These are phyloP conservation scores for Syngnathoides biaculeatus DNA, from an alignment of 2,113 vertebrate species.

Conservation along the genomic window DNA sequence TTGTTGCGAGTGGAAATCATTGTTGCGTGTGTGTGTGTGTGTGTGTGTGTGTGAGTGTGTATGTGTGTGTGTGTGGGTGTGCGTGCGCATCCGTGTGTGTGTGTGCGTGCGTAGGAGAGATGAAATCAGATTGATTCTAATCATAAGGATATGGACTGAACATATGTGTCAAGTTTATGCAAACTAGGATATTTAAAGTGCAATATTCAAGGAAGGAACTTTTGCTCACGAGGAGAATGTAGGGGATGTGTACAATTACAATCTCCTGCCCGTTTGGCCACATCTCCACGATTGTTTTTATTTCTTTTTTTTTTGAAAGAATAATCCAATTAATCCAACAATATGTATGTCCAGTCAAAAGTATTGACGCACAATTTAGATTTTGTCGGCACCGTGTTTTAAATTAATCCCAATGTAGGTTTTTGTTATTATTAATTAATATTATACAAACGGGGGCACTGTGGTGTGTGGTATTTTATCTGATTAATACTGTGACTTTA, in stretches of 20 bases:
- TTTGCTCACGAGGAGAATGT: too few species aligned
- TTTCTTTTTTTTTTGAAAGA: too few species aligned
- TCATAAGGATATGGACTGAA: too few species aligned
- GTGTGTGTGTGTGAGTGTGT: not conserved
- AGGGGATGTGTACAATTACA: too few species aligned
- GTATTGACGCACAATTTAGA: not conserved
- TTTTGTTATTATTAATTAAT: not conserved
- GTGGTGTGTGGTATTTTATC: not conserved
- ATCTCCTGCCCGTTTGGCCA: too few species aligned
- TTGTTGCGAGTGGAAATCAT: not conserved
- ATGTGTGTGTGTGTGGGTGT: not conserved
- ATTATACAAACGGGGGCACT: not conserved
- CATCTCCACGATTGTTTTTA: too few species aligned
- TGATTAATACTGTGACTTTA: not conserved
- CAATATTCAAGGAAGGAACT: too few species aligned
- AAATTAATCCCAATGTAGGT: not conserved
- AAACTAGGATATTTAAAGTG: too few species aligned
- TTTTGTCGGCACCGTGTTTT: not conserved
- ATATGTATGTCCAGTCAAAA: conserved; percentile 14
- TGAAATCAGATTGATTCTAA: conserved; percentile 25
- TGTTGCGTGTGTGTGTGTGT: conserved; percentile 3
- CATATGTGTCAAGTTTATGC: too few species aligned
- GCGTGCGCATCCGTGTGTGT: conserved; percentile 3
- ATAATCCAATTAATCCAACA: too few species aligned
- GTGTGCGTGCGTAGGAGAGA: not conserved